phyloP scores from a whole-genome alignment of 1,140 invertebrate species.

The Lasioglossum baleicum region DNA sequence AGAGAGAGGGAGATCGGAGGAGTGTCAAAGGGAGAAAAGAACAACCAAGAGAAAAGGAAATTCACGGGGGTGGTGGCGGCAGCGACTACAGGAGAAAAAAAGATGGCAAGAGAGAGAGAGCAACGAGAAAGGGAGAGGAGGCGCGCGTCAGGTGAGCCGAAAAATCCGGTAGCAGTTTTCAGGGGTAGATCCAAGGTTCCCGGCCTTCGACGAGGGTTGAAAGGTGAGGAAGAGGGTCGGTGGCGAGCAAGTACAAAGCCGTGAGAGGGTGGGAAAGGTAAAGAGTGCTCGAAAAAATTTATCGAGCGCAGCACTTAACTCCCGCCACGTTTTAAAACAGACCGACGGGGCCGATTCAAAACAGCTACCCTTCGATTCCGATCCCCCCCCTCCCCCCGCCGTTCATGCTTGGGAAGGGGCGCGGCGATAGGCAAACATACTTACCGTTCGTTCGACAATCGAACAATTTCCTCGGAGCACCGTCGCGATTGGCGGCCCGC shows the following conservation, averaged over 20 bases:
- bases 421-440: slow-evolving; percentile 31
- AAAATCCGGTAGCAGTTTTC: slow-evolving; percentile 63
- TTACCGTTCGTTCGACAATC: slow-evolving; percentile 44
- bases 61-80: not conserved
- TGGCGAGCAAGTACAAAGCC: slow-evolving; percentile 55
- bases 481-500: not conserved
- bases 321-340: slow-evolving; percentile 53
- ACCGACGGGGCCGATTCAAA: slow-evolving; percentile 39
- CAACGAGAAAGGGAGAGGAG: not conserved
- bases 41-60: slow-evolving; percentile 25
- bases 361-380: slow-evolving; percentile 24
- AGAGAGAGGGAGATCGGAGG: too few relatives aligned
- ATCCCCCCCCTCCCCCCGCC: not conserved
- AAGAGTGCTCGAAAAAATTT: slow-evolving; percentile 63
- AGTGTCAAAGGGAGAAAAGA: slow-evolving; percentile 35
- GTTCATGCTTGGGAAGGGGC: not conserved
- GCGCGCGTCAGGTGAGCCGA: slow-evolving; percentile 51
- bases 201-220: slow-evolving; percentile 50
- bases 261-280: slow-evolving; percentile 41
- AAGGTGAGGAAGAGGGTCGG: slow-evolving; percentile 46
- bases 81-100: not conserved
- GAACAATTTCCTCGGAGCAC: slow-evolving; percentile 26
- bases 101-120: too few relatives aligned
- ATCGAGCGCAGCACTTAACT: slow-evolving; percentile 62
- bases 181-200: slow-evolving; percentile 51